Percentiles rank a stretch among this genome's conserved stretches.
These are phyloP conservation scores for Phasianus colchicus DNA, from an alignment of 2,113 vertebrate species.

Conservation along the genomic window DNA sequence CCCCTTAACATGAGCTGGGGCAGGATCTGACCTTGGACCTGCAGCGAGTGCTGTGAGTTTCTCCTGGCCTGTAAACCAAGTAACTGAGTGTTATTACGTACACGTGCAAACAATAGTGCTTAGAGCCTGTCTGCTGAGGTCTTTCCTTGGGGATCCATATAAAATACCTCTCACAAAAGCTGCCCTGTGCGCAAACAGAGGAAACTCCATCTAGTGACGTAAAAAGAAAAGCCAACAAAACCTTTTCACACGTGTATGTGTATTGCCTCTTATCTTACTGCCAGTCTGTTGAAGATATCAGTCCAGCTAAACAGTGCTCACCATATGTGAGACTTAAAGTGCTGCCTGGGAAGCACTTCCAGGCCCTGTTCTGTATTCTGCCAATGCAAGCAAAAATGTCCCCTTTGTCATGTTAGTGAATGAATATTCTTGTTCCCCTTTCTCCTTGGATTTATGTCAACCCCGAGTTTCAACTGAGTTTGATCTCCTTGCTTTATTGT, in stretches of 20 bases:
- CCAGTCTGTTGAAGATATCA: background rate
- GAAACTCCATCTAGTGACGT: constrained; percentile 35
- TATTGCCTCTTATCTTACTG: background rate
- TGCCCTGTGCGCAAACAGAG: constrained; percentile 43
- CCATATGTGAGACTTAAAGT: background rate
- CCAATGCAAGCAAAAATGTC: constrained; percentile 25
- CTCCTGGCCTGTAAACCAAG: background rate
- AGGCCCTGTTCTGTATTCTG: constrained; percentile 12
- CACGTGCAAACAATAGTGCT: constrained; percentile 22
- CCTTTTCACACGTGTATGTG: background rate
- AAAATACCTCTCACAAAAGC: constrained; percentile 62
- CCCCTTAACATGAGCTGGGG: background rate
- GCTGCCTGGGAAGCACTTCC: background rate
- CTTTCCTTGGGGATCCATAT: constrained; percentile 65
- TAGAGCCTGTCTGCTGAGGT: background rate
- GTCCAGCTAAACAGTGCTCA: background rate
- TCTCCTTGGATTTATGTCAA: constrained; percentile 63
- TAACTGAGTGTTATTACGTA: background rate
- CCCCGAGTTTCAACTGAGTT: constrained; percentile 9
- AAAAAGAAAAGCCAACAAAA: background rate
- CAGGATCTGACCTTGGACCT: background rate
- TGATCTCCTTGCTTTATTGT: constrained; percentile 64
- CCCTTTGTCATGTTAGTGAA: constrained; percentile 50
- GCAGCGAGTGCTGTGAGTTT: background rate
- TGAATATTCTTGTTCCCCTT: constrained; percentile 63